Evolutionary conservation across 2,797 vertebrate genomes (phyloP).

Genomic region (Odontamblyopus lacepedii): DNA sequence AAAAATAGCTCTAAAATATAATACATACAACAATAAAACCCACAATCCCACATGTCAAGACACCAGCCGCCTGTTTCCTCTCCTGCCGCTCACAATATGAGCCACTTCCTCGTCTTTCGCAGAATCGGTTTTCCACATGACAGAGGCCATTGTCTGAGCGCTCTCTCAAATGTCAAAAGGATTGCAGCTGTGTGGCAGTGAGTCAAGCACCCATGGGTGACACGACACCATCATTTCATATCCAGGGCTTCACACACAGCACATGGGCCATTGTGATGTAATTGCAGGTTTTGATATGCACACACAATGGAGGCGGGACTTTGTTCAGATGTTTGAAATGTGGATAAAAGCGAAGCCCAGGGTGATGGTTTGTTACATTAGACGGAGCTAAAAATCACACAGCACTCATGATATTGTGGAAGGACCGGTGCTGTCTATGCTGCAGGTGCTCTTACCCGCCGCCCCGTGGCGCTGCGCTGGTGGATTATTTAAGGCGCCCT

Average conservation of each 20-base stretch:
- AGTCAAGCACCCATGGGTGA: conserved; percentile 35
- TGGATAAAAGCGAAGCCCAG: neutral
- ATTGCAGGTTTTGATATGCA: conserved; percentile 3
- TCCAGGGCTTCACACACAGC: conserved; percentile 11
- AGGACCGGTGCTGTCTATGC: no score
- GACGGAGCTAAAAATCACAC: neutral
- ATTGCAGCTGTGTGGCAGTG: conserved; percentile 30
- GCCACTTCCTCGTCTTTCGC: conserved; percentile 25
- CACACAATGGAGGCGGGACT: neutral
- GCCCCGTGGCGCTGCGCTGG: no score
- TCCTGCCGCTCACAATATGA: conserved; percentile 30
- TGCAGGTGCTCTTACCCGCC: no score
- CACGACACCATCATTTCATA: conserved; percentile 20
- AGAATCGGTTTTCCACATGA: conserved; percentile 39
- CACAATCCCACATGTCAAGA: conserved; percentile 5
- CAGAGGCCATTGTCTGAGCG: conserved; percentile 44
- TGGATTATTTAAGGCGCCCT: no score
- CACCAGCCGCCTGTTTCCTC: conserved; percentile 28
- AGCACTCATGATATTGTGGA: no score
- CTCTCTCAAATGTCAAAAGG: conserved; percentile 54
- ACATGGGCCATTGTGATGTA: neutral
- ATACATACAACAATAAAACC: neutral
- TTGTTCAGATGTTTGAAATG: neutral
- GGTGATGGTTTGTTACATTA: neutral
- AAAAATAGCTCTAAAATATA: neutral